Percentiles rank a stretch among this genome's conserved stretches.
phyloP scores from a whole-genome alignment of 64 coral and sea anemone genomes.

The Montipora foliosa region DNA sequence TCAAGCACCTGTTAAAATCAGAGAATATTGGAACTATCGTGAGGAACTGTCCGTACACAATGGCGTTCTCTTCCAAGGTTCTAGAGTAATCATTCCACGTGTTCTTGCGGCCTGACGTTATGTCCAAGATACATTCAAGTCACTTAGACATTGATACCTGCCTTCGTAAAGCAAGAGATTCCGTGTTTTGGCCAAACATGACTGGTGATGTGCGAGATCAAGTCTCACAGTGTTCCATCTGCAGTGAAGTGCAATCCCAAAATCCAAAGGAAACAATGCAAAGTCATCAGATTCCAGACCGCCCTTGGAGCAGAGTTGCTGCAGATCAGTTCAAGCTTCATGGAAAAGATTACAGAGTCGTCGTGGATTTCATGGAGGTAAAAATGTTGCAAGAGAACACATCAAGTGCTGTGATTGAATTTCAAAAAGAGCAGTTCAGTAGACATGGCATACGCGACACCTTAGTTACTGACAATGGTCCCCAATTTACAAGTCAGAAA shows the following conservation, averaged over 20 bases:
- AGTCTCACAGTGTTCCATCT: background rate
- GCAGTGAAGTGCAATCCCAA: background rate
- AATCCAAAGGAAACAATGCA: background rate
- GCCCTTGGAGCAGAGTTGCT: slow-evolving; percentile 22
- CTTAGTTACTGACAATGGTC: no score
- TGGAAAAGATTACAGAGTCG: background rate
- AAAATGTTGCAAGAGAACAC: no score
- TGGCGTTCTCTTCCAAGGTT: no score
- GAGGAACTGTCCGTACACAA: no score
- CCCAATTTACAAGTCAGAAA: no score
- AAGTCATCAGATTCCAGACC: slow-evolving; percentile 22
- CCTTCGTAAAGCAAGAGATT: background rate
- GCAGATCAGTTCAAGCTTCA: slow-evolving; percentile 16
- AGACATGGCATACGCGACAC: no score
- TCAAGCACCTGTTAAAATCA: background rate
- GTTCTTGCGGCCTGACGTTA: slow-evolving; percentile 10
- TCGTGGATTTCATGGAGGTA: no score
- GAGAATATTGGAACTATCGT: slow-evolving; percentile 14
- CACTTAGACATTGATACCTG: background rate
- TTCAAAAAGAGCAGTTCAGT: no score
- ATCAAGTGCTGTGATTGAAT: no score
- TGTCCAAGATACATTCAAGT: slow-evolving; percentile 24
- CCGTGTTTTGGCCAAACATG: no score
- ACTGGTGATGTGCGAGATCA: no score
- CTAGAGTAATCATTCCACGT: slow-evolving; percentile 9